Base-by-base conservation (phyloP, 1,140 invertebrate species). In the Euglossa dilemma region DNA sequence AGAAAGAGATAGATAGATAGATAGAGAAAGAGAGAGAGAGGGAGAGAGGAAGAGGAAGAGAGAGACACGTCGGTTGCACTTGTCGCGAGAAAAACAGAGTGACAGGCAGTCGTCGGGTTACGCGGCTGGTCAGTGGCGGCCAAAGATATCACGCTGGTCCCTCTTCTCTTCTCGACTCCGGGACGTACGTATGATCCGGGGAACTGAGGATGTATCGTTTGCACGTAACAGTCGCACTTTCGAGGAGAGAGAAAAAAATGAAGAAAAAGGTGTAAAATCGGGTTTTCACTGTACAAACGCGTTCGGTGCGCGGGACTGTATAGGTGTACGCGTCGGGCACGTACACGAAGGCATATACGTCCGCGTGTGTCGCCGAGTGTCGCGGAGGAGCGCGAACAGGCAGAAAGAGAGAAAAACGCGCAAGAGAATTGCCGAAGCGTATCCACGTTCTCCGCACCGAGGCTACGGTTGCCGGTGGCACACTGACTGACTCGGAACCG, bases 401-500 rank as follows among this genome's bases (percentile, higher is more conserved):
- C n/a, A 76, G 63, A 87, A n/a, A 71, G 67, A 82, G 63, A 69
- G n/a, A 80, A 66, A 82, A 47, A 20, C 71, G 64, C 61, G 80
- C 75, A 71, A 61, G 43, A 71, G 57, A 81, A 70, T 61, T 80
- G 84, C 28, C 79, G 86, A 85, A 85, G 84, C 87, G 86, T 87
- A 85, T 85, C 85, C 87, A 80, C 87, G 87, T 89, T 86, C 87
- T 80, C 84, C 77, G 75, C 86, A 75, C 71, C 84, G 86, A 84
- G 86, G 84, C 84, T 86, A 91, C 90, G 88, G 82, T 90, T 81
- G 91, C 93, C 93, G 93, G 92, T 94, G 93, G 93, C 93, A 94
- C 93, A 94, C 93, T 94, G 93, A 94, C 93, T 94, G 93, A 94
- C 91, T 94, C 93, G 91, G 90, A 92, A 91, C 91, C 92, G 90